Conservation (phyloP, 30 jellyfish, hydroid and myxozoan genomes). For the Catostylus mosaicus region DNA sequence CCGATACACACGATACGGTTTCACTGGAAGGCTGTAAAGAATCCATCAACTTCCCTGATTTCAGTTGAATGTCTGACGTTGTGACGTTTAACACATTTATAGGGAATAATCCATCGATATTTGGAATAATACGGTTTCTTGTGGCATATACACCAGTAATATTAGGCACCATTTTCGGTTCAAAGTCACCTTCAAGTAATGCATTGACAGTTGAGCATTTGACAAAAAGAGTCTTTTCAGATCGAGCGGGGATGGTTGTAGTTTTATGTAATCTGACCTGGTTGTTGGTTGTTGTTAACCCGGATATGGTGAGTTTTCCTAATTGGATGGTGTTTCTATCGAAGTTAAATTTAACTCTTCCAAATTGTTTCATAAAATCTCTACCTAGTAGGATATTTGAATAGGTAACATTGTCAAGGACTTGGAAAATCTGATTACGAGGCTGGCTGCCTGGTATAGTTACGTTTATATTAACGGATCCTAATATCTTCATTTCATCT, state of each 20-base stretch:
- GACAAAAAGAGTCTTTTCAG: conserved; percentile 47
- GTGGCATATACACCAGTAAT: conserved; percentile 19
- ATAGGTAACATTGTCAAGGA: conserved; percentile 33
- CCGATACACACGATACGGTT: conserved; percentile 39
- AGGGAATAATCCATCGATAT: conserved; percentile 39
- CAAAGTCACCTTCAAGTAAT: conserved; percentile 41
- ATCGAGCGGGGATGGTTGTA: conserved; percentile 51
- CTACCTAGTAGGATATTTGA: conserved; percentile 35
- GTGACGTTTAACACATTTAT: conserved; percentile 23
- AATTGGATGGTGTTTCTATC: conserved; percentile 15
- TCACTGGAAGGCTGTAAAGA: conserved; percentile 32
- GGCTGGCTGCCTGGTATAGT: conserved; percentile 49
- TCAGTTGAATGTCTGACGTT: conserved; percentile 35
- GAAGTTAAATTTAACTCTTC: conserved; percentile 1
- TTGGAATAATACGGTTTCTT: conserved; percentile 22
- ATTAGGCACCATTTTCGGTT: conserved; percentile 13
- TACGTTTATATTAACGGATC: conserved; percentile 35
- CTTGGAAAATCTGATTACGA: conserved; percentile 44
- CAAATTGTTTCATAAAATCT: conserved; percentile 46
- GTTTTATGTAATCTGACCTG: conserved; percentile 33
- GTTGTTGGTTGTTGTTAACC: conserved; percentile 25
- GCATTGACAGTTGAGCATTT: conserved; percentile 40
- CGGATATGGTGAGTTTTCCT: conserved; percentile 10
- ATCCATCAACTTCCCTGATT: conserved; percentile 42
- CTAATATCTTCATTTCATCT: conserved; percentile 30